Conservation (phyloP, 2,113 vertebrate genomes). For the Cromileptes altivelis region DNA sequence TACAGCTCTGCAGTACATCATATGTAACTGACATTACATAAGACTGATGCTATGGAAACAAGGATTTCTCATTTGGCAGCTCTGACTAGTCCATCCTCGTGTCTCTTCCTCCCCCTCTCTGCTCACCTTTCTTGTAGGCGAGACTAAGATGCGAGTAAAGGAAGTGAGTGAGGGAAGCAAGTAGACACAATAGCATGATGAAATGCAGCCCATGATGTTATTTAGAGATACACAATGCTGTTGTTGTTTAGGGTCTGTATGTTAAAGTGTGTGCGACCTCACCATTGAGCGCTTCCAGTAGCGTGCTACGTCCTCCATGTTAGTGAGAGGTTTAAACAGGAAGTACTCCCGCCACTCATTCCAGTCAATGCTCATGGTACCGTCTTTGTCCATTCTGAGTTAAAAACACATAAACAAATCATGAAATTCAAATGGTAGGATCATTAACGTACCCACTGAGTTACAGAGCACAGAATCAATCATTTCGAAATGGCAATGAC, state of each 20-base stretch:
- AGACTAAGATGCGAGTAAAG: no score
- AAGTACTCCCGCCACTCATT: conserved; percentile 94
- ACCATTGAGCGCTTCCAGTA: conserved; percentile 93
- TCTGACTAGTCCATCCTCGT: no score
- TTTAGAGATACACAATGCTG: not conserved
- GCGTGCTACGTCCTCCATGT: conserved; percentile 90
- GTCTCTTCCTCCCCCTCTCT: no score
- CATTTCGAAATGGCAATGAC: not conserved
- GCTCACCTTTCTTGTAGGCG: no score
- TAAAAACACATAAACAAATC: conserved; percentile 28
- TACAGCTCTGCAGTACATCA: no score
- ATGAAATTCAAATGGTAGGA: not conserved
- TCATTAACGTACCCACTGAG: not conserved
- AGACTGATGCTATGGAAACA: no score
- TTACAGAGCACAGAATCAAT: not conserved
- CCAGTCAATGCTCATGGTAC: conserved; percentile 93
- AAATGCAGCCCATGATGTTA: not conserved
- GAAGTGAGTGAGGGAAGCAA: no score
- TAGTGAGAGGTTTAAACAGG: conserved; percentile 89
- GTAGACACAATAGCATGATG: no score
- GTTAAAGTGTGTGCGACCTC: conserved; percentile 45
- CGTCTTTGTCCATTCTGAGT: conserved; percentile 90
- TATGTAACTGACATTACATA: no score
- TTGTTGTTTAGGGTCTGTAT: not conserved
- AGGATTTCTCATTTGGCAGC: no score